Percentiles rank a stretch among this genome's conserved stretches.
These are phyloP conservation scores for Bombus superbus DNA, from an alignment of 1,140 invertebrate species.

Conservation along the genomic window DNA sequence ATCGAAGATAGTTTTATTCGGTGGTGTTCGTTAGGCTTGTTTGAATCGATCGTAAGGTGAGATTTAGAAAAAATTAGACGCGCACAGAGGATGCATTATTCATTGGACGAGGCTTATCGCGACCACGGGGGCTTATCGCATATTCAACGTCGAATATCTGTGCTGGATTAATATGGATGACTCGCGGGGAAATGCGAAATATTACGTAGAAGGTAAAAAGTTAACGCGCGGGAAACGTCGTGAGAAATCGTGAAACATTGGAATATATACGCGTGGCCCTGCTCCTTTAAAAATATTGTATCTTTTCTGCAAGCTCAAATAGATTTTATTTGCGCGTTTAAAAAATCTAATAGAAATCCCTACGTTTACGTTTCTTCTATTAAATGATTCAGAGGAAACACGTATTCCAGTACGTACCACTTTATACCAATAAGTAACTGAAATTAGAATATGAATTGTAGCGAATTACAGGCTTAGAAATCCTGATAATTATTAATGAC, in stretches of 20 bases:
- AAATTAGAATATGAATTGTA: no score
- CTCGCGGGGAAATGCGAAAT: neutral
- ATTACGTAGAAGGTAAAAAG: neutral
- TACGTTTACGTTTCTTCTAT: neutral
- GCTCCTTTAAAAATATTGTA: neutral
- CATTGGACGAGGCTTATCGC: slow-evolving; percentile 13
- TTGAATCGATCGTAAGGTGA: slow-evolving; percentile 3
- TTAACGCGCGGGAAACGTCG: neutral
- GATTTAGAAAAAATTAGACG: slow-evolving; percentile 15
- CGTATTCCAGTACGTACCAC: no score
- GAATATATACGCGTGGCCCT: neutral
- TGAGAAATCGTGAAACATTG: neutral
- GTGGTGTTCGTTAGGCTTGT: neutral
- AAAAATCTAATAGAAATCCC: neutral
- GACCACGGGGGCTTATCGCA: neutral
- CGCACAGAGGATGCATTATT: slow-evolving; percentile 10
- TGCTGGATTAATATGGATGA: slow-evolving; percentile 24
- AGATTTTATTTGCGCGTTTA: neutral
- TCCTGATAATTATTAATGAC: neutral
- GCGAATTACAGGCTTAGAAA: neutral
- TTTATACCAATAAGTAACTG: no score
- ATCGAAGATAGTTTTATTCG: neutral
- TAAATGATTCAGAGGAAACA: no score
- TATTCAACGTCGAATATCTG: slow-evolving; percentile 25
- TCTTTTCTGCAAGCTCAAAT: neutral